These are phyloP conservation scores for Sprattus sprattus DNA, from an alignment of 2,113 vertebrate genomes.

Conservation along the genomic window DNA sequence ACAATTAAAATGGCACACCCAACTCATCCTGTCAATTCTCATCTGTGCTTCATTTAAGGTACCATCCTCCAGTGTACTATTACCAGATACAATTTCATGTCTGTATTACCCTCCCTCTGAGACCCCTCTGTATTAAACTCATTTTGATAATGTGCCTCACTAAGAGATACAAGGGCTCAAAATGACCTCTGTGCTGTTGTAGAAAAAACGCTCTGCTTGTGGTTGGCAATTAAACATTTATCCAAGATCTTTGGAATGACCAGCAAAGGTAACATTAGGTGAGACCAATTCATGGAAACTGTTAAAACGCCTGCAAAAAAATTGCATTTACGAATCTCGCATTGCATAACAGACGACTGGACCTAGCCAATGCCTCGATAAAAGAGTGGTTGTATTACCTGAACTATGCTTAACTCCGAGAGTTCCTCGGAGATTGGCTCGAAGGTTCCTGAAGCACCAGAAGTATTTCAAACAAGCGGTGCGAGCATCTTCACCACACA, in stretches of 20 bases:
- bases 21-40: not conserved
- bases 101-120: not conserved
- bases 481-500: not conserved
- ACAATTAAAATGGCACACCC: not conserved
- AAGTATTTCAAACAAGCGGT: not conserved
- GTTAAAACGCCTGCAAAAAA: not conserved
- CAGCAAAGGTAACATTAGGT: not conserved
- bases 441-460: not conserved
- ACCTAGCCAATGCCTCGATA: not conserved
- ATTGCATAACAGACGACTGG: not conserved
- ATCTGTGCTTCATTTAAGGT: not conserved
- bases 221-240: not conserved
- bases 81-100: not conserved
- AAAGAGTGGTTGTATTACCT: not conserved
- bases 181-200: not conserved
- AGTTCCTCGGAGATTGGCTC: not conserved
- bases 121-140: not conserved
- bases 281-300: not conserved
- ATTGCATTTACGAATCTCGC: not conserved
- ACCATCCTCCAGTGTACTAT: not conserved
- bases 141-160: not conserved
- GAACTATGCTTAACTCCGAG: not conserved
- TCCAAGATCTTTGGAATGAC: not conserved
- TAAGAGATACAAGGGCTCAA: not conserved
- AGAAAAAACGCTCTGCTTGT: not conserved